Base-by-base conservation (phyloP, 2,888 invertebrate species). In the Andrena minutula region DNA sequence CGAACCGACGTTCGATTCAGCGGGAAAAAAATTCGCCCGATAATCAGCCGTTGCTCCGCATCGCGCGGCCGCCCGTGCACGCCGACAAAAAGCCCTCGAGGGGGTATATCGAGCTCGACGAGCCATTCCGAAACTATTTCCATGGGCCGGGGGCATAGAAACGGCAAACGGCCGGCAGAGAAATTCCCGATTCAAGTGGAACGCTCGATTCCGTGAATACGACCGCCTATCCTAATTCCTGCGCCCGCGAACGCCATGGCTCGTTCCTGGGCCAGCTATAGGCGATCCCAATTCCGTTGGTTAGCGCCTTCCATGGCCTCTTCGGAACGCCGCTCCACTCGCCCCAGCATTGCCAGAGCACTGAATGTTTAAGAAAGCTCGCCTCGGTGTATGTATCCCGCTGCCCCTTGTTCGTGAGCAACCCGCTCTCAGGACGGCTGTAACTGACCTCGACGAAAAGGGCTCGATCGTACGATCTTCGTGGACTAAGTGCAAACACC, bases 221-320 rank as follows among this genome's bases (percentile, higher is more conserved):
- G 85, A 79, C 79, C 85, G 77, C 79, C 81, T 79, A 73, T 84
- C 82, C 88, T 88, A 88, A 88, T 88, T 88, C 81, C 88, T 84
- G 56, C 56, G 32, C 32, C 61, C 32, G 30, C 64, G 4, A 32
- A 30, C 63, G 49, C 51, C 23, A 7, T 58, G 56, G 41, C 23
- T 56, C 56, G 56, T 56, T 20, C 35, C 35, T n/a, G 47, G 35
- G 28, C 68, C 53, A 68, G 75, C 79, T 82, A 73, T 56, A 71
- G 74, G 84, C 75, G 81, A 84, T 88, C 84, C 84, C 86, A 88
- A 87, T 87, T 88, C 77, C 84, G 77, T 75, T 64, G 86, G 86
- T 88, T 85, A 88, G 79, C 86, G 86, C 77, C 71, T 83, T 79
- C 82, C 73, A 26, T n/a, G 56, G 41, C 23, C 58, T 23, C 64